phyloP scores from a whole-genome alignment of 2,797 vertebrate species.

The Chrysocyon brachyurus region DNA sequence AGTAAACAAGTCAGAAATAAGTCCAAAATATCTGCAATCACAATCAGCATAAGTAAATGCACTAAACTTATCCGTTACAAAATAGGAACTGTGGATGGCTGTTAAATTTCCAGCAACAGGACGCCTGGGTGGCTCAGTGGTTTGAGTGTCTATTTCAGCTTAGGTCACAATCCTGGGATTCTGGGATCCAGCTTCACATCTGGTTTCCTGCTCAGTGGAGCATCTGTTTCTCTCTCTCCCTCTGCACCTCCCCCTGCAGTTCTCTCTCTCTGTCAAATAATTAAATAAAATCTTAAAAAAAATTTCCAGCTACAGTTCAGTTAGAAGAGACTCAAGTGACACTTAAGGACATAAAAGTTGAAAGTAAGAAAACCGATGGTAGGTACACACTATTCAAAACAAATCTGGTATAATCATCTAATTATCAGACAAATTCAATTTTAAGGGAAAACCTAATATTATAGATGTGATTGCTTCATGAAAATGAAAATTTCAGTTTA shows the following conservation, averaged over 20 bases:
- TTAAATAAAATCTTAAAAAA: no score
- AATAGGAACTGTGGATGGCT: not conserved
- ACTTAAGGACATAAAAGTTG: not conserved
- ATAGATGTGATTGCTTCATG: not conserved
- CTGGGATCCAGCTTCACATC: no score
- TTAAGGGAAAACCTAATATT: not conserved
- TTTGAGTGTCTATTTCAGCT: no score
- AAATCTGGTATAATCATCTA: not conserved
- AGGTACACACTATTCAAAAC: not conserved
- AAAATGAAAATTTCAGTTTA: not conserved
- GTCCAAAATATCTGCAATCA: not conserved
- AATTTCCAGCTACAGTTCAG: not conserved
- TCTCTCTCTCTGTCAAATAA: no score
- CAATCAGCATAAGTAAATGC: not conserved
- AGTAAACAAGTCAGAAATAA: not conserved
- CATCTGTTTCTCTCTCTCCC: no score
- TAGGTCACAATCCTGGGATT: no score
- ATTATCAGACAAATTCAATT: not conserved
- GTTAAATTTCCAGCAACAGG: not conserved
- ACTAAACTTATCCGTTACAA: not conserved
- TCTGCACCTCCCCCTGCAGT: no score
- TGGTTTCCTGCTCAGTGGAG: no score
- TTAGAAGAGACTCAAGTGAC: not conserved
- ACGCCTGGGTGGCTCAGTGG: no score
- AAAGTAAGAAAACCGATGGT: not conserved